A percentile compares a stretch with the other conserved stretches of the same genome.
These are phyloP conservation scores for Rhopalosiphum padi DNA, from an alignment of 1,140 invertebrate genomes.

Conservation along the genomic window DNA sequence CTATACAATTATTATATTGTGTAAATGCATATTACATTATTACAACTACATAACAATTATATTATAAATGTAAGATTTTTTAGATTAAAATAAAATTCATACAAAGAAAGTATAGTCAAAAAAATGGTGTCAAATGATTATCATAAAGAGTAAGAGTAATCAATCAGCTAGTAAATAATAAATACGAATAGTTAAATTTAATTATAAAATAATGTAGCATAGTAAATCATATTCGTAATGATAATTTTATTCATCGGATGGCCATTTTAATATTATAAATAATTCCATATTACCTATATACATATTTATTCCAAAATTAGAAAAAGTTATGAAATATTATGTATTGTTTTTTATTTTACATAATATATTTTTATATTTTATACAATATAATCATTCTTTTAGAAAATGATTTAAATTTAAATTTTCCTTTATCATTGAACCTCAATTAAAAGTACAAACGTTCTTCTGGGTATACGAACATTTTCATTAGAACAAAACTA, in stretches of 20 bases:
- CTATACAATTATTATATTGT: not conserved
- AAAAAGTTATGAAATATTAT: no score
- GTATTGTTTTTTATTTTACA: not conserved
- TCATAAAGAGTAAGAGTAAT: not conserved
- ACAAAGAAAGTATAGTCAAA: not conserved
- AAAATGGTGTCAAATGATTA: not conserved
- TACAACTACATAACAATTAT: not conserved
- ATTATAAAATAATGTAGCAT: not conserved
- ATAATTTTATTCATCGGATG: not conserved
- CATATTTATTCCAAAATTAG: not conserved
- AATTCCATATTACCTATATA: not conserved
- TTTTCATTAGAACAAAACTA: conserved; percentile 28
- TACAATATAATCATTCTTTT: not conserved
- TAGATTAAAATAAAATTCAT: not conserved
- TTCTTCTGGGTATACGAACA: not conserved
- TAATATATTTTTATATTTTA: not conserved
- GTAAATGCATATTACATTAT: not conserved
- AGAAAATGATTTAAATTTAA: not conserved
- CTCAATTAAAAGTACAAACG: conserved; percentile 10
- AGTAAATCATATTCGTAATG: not conserved
- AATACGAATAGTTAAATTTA: not conserved
- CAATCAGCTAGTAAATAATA: not conserved
- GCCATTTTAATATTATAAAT: not conserved
- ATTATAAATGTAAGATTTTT: not conserved
- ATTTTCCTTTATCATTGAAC: not conserved